These are phyloP conservation scores for Harpalus rubripes DNA, from an alignment of 2,888 invertebrate species.

Conservation along the genomic window DNA sequence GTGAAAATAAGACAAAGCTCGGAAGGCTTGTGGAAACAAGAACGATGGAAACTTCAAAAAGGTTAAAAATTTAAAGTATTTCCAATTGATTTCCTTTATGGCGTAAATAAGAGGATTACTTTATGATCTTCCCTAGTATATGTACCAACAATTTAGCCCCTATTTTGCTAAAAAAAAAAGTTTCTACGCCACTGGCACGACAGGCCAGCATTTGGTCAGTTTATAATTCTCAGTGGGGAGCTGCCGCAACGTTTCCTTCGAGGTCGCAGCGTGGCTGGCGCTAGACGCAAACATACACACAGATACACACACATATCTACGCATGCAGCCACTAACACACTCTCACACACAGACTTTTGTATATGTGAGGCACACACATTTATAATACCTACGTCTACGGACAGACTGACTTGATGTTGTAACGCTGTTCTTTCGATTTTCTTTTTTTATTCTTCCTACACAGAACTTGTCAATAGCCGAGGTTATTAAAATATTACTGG, in stretches of 20 bases:
- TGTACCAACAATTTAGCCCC: no score
- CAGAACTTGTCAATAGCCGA: conserved; percentile 65
- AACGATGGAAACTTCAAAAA: no score
- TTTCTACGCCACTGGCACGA: no score
- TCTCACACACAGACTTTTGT: conserved; percentile 18
- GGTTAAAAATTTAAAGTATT: no score
- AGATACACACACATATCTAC: conserved; percentile 27
- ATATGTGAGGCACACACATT: conserved; percentile 35
- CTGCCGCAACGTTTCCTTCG: conserved; percentile 44
- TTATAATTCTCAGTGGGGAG: conserved; percentile 61
- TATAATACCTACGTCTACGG: conserved; percentile 52
- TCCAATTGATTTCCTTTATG: no score
- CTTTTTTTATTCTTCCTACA: conserved; percentile 64
- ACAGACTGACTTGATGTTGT: conserved; percentile 57
- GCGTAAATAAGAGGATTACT: no score
- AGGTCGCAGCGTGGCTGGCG: conserved; percentile 53
- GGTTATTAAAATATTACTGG: conserved; percentile 66
- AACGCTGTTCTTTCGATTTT: conserved; percentile 57
- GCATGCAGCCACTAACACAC: conserved; percentile 14
- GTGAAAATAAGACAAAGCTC: no score
- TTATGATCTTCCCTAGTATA: no score
- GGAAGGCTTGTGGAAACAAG: no score
- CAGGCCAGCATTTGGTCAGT: conserved; percentile 54
- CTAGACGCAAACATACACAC: conserved; percentile 47
- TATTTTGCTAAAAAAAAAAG: no score